These are phyloP conservation scores for Nothobranchius furzeri DNA, from an alignment of 2,113 vertebrate species.

Conservation along the genomic window DNA sequence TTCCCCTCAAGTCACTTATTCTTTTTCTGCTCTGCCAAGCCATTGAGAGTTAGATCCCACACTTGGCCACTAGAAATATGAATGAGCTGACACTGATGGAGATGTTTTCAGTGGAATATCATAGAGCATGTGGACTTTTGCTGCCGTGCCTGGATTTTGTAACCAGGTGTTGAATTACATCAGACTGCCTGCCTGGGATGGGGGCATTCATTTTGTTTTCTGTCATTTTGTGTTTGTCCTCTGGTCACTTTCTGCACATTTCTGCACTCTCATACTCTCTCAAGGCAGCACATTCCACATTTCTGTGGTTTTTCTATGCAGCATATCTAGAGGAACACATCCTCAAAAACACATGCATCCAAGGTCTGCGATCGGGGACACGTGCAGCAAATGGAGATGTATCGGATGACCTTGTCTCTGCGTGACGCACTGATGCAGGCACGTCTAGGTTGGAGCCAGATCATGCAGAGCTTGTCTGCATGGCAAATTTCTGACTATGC, in stretches of 20 bases:
- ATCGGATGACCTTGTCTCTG: constrained; percentile 13
- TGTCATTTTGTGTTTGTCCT: neutral
- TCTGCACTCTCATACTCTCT: constrained; percentile 21
- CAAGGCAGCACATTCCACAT: constrained; percentile 30
- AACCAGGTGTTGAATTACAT: constrained; percentile 45
- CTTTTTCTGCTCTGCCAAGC: neutral
- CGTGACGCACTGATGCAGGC: constrained; percentile 8
- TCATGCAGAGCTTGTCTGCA: constrained; percentile 13
- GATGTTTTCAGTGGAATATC: neutral
- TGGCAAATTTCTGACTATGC: constrained; percentile 36
- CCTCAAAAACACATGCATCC: constrained; percentile 20
- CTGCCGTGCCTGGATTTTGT: constrained; percentile 10
- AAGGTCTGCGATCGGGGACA: constrained; percentile 27
- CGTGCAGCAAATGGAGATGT: constrained; percentile 40
- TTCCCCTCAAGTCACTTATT: neutral
- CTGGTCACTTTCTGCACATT: constrained; percentile 5
- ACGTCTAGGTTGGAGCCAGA: neutral
- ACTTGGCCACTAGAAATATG: neutral
- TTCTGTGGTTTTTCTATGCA: constrained; percentile 14
- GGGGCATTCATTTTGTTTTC: constrained; percentile 42
- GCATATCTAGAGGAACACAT: constrained; percentile 14
- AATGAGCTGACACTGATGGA: neutral
- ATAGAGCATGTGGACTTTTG: neutral
- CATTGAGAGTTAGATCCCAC: neutral
- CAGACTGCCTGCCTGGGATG: constrained; percentile 7